These are phyloP conservation scores for Papilio machaon DNA, from an alignment of 1,140 invertebrate genomes.

Conservation along the genomic window DNA sequence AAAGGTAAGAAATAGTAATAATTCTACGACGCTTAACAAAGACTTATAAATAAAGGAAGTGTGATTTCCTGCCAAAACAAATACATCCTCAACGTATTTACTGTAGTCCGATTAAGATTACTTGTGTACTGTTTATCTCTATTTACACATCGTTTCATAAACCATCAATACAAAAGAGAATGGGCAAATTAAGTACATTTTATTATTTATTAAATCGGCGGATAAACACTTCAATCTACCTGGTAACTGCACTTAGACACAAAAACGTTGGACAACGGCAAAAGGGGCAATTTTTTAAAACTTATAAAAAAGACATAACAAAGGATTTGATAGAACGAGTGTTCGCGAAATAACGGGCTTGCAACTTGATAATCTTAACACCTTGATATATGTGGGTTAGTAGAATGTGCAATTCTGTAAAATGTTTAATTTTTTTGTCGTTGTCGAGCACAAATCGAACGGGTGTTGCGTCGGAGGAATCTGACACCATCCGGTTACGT, in stretches of 20 bases:
- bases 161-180: no score
- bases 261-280: conserved; percentile 40
- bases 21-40: background rate
- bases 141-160: no score
- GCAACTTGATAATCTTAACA: conserved; percentile 78
- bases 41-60: background rate
- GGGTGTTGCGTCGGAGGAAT: conserved; percentile 66
- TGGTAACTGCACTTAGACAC: conserved; percentile 2
- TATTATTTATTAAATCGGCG: background rate
- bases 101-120: background rate
- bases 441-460: conserved; percentile 67
- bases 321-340: conserved; percentile 58
- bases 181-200: background rate
- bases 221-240: conserved; percentile 45
- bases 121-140: background rate
- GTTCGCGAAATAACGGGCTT: conserved; percentile 66
- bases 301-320: conserved; percentile 65
- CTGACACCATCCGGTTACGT: conserved; percentile 68
- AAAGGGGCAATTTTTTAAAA: conserved; percentile 61
- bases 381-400: conserved; percentile 81
- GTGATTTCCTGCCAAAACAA: background rate
- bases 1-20: background rate
- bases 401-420: conserved; percentile 59
- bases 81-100: background rate
- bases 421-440: conserved; percentile 69